Evolutionary conservation across 1,140 invertebrate genomes (phyloP), one percentile per base, ranked within the genome.

Genomic region (Brachionus rubens): DNA sequence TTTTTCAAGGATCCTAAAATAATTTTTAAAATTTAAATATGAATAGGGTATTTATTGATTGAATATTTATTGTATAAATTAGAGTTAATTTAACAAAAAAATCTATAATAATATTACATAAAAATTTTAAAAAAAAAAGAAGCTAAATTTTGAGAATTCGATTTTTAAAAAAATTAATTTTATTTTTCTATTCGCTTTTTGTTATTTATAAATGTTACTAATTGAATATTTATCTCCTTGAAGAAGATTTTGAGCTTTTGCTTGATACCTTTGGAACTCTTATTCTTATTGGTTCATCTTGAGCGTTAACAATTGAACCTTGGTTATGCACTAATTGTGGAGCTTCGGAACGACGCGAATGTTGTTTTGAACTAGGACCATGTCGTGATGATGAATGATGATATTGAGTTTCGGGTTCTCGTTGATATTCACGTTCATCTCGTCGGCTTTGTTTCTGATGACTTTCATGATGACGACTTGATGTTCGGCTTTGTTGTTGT

Each of bases 301-400:
- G 21, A 14, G 59, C 59, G 21, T 65, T 65, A 4, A 43, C 36
- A 40, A 65, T 65, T 65, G 59, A 65, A 24, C 59, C 59, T 65
- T 65, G 59, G 14, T 65, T 65, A 24, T 65, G 10, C 16, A 65
- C 59, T 65, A 65, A 65, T 43, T 65, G 59, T 14, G 41, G 59
- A 43, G 59, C 41, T 65, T 59, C 54, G 36, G 28, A 33, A 9
- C 54, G 54, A 36, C 54, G 54, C 30, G 54, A 59, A 33, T 59
- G 28, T 59, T 26, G 16, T 59, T 59, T 59, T 12, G 54, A 59
- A 9, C 54, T 59, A n/a, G 3, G 33, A 5, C 33, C 54, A 16
- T 59, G 54, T 16, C 36, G 33, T 33, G 54, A 59, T 36, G 33
- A 59, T 7, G 30, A 59, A 36, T 36, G 54, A 9, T 36, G 33